Conservation (phyloP, 2,113 vertebrate species). For the Phainopepla nitens region DNA sequence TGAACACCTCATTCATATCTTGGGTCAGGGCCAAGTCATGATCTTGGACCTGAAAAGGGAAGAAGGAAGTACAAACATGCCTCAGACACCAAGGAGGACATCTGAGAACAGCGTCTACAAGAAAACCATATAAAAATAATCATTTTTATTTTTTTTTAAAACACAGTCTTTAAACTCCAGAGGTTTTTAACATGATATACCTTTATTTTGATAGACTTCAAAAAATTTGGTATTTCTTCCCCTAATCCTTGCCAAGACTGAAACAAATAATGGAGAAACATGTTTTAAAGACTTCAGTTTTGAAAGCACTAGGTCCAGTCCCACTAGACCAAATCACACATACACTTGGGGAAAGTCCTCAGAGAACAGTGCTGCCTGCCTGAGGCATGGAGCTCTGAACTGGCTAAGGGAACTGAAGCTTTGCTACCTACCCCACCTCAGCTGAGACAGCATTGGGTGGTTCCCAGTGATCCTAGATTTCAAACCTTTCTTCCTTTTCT, state of each 20-base stretch:
- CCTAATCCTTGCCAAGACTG: not conserved
- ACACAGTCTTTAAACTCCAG: not conserved
- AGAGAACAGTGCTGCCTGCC: not conserved
- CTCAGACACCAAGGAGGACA: not conserved
- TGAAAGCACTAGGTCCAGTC: not conserved
- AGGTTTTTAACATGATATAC: not conserved
- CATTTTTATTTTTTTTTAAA: not conserved
- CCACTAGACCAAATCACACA: not conserved
- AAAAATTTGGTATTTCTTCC: not conserved
- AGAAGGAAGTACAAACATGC: not conserved
- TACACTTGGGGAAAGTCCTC: not conserved
- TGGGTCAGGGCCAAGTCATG: not conserved
- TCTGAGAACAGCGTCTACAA: not conserved
- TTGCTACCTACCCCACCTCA: not conserved
- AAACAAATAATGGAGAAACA: not conserved
- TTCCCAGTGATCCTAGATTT: not conserved
- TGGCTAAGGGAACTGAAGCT: not conserved
- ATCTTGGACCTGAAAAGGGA: not conserved
- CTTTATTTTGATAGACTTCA: not conserved
- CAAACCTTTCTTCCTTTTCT: not conserved
- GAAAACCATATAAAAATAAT: not conserved
- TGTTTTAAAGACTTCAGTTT: not conserved
- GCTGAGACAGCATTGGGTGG: not conserved
- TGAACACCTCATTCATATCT: not conserved
- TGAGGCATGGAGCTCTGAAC: not conserved